phyloP scores from a whole-genome alignment of 2,888 invertebrate genomes.

The Bimastos eiseni region DNA sequence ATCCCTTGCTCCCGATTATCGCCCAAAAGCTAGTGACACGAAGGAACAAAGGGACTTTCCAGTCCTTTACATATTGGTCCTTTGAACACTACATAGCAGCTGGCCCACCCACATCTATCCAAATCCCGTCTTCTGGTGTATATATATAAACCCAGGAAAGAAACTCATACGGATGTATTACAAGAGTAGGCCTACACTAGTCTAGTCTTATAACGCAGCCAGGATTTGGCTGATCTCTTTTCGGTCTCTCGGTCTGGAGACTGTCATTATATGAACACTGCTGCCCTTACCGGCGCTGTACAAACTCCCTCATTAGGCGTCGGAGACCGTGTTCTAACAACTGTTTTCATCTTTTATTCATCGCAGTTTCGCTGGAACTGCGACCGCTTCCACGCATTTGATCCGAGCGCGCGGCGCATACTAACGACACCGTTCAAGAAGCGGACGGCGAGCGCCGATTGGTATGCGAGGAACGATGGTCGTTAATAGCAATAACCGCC shows the following conservation, averaged over 20 bases:
- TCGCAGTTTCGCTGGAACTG: not conserved
- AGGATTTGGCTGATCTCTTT: not conserved
- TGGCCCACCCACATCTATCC: too few species aligned
- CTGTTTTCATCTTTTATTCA: not conserved
- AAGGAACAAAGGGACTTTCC: too few species aligned
- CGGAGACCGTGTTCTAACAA: not conserved
- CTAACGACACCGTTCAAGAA: not conserved
- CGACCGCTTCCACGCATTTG: not conserved
- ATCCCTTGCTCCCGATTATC: too few species aligned
- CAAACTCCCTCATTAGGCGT: not conserved
- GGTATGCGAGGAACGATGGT: not conserved
- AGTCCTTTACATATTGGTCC: too few species aligned
- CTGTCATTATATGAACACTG: not conserved
- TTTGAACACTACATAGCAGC: too few species aligned
- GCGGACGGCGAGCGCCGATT: not conserved
- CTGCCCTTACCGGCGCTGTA: not conserved
- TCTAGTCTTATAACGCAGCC: too few species aligned
- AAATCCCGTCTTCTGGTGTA: not conserved
- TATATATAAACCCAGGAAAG: not conserved
- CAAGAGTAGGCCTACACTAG: too few species aligned
- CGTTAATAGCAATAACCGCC: not conserved
- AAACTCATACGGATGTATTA: not conserved
- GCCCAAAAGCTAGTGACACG: too few species aligned
- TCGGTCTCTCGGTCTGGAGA: not conserved
- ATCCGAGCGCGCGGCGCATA: not conserved